Base-by-base conservation (phyloP, 2,113 vertebrate genomes). In the Sitta europaea region DNA sequence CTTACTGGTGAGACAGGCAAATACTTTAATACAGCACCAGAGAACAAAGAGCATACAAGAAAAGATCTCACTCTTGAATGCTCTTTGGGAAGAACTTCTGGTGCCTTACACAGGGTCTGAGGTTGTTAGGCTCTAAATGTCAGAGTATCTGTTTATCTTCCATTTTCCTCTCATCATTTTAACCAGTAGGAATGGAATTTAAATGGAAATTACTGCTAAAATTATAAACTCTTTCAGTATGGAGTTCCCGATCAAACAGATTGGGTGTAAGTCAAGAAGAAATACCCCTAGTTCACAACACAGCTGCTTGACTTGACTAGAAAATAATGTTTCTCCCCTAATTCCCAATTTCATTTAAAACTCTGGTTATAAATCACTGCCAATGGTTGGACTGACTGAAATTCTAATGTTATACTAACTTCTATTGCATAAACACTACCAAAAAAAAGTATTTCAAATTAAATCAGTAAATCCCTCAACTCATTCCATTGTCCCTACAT, bases 341-440 rank as follows among this genome's bases (percentile, higher is more conserved):
- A 93, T 92, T 90, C 82, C 90, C 90, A 94, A 95, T 93, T 96
- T 96, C 92, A 88, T 93, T 93, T 94, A 92, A 94, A 96, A 81
- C 48, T 83, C 85, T 53, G 35, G 88, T 95, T 96, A 96, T 97
- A 97, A 96, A 97, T 96, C 94, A 97, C 68, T 95, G 94, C 92
- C 92, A 95, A 3, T 58, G 76, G 48, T 22, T 78, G 86, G 61
- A 86, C 67, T 93, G 92, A 94, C 94, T 96, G 86, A 95, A 96
- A 95, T 96, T 95, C 65, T 90, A 94, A 96, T 96, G 88, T n/a
- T 92, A 72, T 40, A 89, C 58, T 86, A 80, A 91, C 61, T 81
- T 92, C 68, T 81, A 75, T 57, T 88, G 74, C 57, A 95, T 90
- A 91, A 92, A 80, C 53, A 58, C 73, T 25, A 92, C 0, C 0